Evolutionary conservation across 2,888 invertebrate species (phyloP), one percentile per base, ranked within the genome.

Genomic region (Cetonia aurata): DNA sequence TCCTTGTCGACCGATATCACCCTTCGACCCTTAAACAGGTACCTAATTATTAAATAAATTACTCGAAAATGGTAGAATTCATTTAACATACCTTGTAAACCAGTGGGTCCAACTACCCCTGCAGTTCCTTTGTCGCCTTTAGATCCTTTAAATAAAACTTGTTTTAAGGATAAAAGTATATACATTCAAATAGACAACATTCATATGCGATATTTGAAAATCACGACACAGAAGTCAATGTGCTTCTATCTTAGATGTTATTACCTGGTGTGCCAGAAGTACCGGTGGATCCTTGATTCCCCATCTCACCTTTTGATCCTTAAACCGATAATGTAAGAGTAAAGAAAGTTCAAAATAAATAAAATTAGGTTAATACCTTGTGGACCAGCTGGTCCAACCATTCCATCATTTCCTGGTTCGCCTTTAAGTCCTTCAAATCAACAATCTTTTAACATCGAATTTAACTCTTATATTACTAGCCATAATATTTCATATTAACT

Each of bases 261-360:
- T 44, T 44, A 44, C 44, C 44, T 44, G 44, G 13, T 44, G 10
- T 1, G 6, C 44, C 44, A 3, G 6, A 1, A 10, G 6, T 44
- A 6, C 44, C 44, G 44, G 6, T 10, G 3, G 13, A 6, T n/a
- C 44, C 44, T 10, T n/a, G 12, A 3, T 44, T 1, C 1, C 44
- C 44, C 44, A n/a, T 44, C 6, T 44, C 44, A 44, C 44, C 44
- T 44, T 44, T 44, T 44, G 13, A n/a, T 44, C 44, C 44, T 13
- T 10, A 13, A 44, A 44, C 12, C 25, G 25, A 25, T 4, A 25
- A 25, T 25, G 25, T 25, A 25, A 25, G 4, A 25, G 25, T n/a
- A n/a, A n/a, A 25, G 4, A 25, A 3, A 25, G 25, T 25, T 25
- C 25, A 4, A 25, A 25, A 3, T 25, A 1, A 4, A 25, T 25